phyloP scores from a whole-genome alignment of 2,113 vertebrate genomes.

The Verasper variegatus region DNA sequence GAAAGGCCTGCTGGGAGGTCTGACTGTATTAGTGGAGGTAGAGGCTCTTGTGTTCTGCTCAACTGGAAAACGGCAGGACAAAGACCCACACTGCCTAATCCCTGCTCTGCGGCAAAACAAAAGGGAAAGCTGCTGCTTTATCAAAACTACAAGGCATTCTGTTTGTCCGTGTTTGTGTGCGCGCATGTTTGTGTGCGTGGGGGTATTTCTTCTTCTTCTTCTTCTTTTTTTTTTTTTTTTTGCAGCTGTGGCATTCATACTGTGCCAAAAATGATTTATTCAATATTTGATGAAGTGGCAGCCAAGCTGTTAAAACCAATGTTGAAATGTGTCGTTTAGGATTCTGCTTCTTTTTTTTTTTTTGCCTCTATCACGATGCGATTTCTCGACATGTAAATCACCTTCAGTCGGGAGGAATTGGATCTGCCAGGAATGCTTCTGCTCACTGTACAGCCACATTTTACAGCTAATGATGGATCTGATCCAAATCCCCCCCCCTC shows the following conservation, averaged over 20 bases:
- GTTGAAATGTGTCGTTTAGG: slow-evolving; percentile 71
- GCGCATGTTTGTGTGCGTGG: slow-evolving; percentile 32
- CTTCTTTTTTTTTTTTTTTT: slow-evolving; percentile 38
- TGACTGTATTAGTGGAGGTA: slow-evolving; percentile 82
- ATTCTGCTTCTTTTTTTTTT: slow-evolving; percentile 46
- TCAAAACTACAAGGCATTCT: slow-evolving; percentile 80
- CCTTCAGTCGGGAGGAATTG: slow-evolving; percentile 62
- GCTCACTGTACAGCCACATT: slow-evolving; percentile 63
- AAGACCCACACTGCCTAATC: slow-evolving; percentile 80
- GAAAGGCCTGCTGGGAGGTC: slow-evolving; percentile 83
- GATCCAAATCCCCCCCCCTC: slow-evolving; percentile 51
- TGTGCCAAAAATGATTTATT: slow-evolving; percentile 78
- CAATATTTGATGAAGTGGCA: slow-evolving; percentile 80
- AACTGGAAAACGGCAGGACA: slow-evolving; percentile 82
- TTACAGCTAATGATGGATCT: slow-evolving; percentile 69
- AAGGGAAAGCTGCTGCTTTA: slow-evolving; percentile 82
- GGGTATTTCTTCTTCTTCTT: slow-evolving; percentile 26
- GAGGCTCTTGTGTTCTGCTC: slow-evolving; percentile 82
- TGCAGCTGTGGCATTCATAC: slow-evolving; percentile 77
- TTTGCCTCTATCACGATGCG: slow-evolving; percentile 50
- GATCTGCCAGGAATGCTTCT: slow-evolving; percentile 74
- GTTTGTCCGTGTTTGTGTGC: slow-evolving; percentile 64
- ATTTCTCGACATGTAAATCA: slow-evolving; percentile 77
- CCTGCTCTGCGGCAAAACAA: slow-evolving; percentile 80
- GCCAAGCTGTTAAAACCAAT: slow-evolving; percentile 76